Evolutionary conservation across 2,888 invertebrate genomes (phyloP), one percentile per base, ranked within the genome.

Genomic region (Glomeris marginata): DNA sequence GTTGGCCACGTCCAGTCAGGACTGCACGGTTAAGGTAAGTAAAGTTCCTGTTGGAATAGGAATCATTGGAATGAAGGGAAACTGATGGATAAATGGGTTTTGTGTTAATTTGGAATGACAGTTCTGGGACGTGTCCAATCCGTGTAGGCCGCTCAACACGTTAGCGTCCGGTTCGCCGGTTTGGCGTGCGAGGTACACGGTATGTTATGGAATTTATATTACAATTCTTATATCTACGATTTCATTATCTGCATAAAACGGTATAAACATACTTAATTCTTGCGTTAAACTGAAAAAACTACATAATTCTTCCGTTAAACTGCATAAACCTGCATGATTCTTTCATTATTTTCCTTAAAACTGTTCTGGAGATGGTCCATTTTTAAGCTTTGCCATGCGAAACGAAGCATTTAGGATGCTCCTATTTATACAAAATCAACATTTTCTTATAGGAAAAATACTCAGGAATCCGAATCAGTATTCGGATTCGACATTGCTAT

Each of bases 21-120:
- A 95, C 69, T 84, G 87, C 50, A 87, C 88, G 45, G 90, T 94
- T 2, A 92, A 92, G 59, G 67, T 67, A n/a, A n/a, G n/a, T n/a
- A n/a, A n/a, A n/a, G n/a, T n/a, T n/a, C n/a, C n/a, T n/a, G n/a
- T 50, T 56, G 58, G 47, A 16, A 56, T 68, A 44, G 13, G 33
- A n/a, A 3, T 28, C 28, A 5, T 28, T 28, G 21, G 3, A 2
- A 2, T 44, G 28, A 4, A 2, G 21, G 21, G 45, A 18, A 28
- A 8, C 18, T 28, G 33, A 8, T 15, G 22, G 11, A 10, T 40
- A n/a, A n/a, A n/a, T n/a, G n/a, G n/a, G n/a, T 44, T 49, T 33
- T 50, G 28, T 2, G 18, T 21, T 45, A 35, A 49, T 42, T 43
- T 52, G 33, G 44, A 47, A 52, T 54, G 57, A 34, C 56, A 66